Evolutionary conservation across 2,113 vertebrate genomes (phyloP), one percentile per base, ranked within the genome.

Genomic region (Poeciliopsis turrubarensis): DNA sequence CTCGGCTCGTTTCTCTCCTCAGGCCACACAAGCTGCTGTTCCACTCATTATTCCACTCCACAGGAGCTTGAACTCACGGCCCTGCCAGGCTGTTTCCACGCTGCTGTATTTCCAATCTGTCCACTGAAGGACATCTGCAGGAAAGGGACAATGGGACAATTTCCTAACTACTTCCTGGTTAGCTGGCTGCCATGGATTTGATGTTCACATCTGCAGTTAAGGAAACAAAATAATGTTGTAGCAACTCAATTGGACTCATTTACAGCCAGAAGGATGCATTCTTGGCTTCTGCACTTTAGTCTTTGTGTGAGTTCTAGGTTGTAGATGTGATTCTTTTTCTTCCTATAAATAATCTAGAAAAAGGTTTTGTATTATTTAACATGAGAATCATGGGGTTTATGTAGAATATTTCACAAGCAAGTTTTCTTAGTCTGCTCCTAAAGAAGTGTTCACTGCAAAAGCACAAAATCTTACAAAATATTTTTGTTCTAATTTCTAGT

Each of bases 281-380:
- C 78, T 72, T 61, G 86, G 85, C 85, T 91, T 65, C 72, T 80
- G 91, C 92, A 92, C 89, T 93, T 92, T 91, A 92, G 86, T 92
- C 87, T 88, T 87, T 89, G 86, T 91, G 84, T 86, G 89, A 86
- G 82, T 89, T 91, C 60, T 75, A 87, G 90, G 84, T 88, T 82
- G 84, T 84, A 77, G 85, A 88, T 68, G 79, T 89, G 84, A 83
- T 61, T 76, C 82, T 22, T 54, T 85, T 86, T 77, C 69, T 79
- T 82, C 66, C 77, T 82, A 72, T 83, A 83, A 79, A 79, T 57
- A 78, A 79, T 65, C 60, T 82, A 72, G 44, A 79, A 39, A 79
- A 65, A 77, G 62, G 0, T 57, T 57, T n/a, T 57, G 0, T 25
- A 57, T 57, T 25, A 57, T 57, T n/a, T 57, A 57, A n/a, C 51